A percentile compares a stretch with the other conserved stretches of the same genome.
Conservation (phyloP, 2,797 vertebrate species). For the Peromyscus nudipes region DNA sequence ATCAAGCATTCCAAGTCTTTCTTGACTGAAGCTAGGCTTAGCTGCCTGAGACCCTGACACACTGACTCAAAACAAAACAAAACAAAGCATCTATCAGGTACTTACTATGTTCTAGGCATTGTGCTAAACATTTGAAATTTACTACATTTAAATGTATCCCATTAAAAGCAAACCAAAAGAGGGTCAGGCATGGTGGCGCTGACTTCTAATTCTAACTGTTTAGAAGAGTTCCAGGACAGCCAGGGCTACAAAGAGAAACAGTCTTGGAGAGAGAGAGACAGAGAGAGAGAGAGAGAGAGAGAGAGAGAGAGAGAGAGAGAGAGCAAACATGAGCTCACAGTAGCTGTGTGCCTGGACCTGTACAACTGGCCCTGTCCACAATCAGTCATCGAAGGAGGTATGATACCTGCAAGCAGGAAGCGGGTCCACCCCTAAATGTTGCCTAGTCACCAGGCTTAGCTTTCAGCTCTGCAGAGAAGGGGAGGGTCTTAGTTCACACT, state of each 20-base stretch:
- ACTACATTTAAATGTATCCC: not conserved
- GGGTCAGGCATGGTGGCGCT: not conserved
- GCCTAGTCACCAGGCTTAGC: not conserved
- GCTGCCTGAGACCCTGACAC: not conserved
- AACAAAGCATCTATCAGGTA: not conserved
- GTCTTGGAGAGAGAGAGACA: too few relatives aligned
- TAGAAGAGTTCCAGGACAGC: not conserved
- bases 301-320: too few relatives aligned
- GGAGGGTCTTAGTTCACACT: conserved; percentile 20
- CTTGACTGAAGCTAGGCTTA: not conserved
- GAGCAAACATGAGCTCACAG: not conserved
- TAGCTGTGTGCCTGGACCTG: not conserved
- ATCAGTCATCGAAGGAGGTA: not conserved
- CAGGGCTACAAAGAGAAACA: too few relatives aligned
- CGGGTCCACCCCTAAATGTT: too few relatives aligned
- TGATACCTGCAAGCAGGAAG: not conserved
- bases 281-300: too few relatives aligned
- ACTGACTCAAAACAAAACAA: not conserved
- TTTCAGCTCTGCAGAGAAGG: not conserved
- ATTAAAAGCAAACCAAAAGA: not conserved
- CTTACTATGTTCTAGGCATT: not conserved
- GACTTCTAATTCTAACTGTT: not conserved
- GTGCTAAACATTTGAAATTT: not conserved
- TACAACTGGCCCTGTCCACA: too few relatives aligned
- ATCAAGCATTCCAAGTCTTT: not conserved